Percentiles rank a stretch among this genome's conserved stretches.
These are phyloP conservation scores for Drosophila kikkawai DNA, from an alignment of 1,140 invertebrate species.

Conservation along the genomic window DNA sequence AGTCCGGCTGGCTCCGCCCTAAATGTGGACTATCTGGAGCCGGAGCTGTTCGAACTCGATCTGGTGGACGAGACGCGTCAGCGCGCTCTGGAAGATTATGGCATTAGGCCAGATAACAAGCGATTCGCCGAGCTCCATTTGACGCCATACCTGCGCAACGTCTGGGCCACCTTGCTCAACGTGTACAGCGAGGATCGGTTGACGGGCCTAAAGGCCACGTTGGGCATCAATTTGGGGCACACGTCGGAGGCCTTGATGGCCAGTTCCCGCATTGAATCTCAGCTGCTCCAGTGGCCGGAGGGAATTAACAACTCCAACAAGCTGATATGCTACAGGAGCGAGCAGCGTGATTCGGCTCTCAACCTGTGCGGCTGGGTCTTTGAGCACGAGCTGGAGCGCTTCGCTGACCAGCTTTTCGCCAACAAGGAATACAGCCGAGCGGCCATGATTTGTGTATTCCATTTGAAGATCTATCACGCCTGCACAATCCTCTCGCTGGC, in stretches of 20 bases:
- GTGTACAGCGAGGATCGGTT: slow-evolving; percentile 71
- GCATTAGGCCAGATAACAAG: slow-evolving; percentile 64
- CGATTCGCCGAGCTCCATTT: slow-evolving; percentile 58
- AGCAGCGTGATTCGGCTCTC: slow-evolving; percentile 91
- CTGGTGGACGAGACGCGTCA: slow-evolving; percentile 74
- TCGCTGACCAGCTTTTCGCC: slow-evolving; percentile 67
- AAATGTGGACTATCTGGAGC: slow-evolving; percentile 68
- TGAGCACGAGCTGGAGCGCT: slow-evolving; percentile 86
- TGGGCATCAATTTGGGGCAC: slow-evolving; percentile 88
- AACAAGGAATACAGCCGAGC: slow-evolving; percentile 90
- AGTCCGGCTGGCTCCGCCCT: slow-evolving; percentile 45
- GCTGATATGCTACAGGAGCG: slow-evolving; percentile 86
- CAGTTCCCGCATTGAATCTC: slow-evolving; percentile 74
- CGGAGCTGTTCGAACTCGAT: slow-evolving; percentile 69
- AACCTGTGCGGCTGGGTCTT: slow-evolving; percentile 95
- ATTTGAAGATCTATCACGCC: slow-evolving; percentile 92
- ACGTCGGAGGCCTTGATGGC: slow-evolving; percentile 73
- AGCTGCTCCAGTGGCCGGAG: slow-evolving; percentile 78
- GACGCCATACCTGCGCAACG: slow-evolving; percentile 67
- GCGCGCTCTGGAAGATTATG: slow-evolving; percentile 74
- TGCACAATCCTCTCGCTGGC: slow-evolving; percentile 93
- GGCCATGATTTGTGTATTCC: slow-evolving; percentile 95
- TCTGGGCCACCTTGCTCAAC: slow-evolving; percentile 71
- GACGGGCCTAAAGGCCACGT: slow-evolving; percentile 70
- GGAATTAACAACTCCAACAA: slow-evolving; percentile 81